phyloP scores from a whole-genome alignment of 1,140 invertebrate species.

The Capitella teleta region DNA sequence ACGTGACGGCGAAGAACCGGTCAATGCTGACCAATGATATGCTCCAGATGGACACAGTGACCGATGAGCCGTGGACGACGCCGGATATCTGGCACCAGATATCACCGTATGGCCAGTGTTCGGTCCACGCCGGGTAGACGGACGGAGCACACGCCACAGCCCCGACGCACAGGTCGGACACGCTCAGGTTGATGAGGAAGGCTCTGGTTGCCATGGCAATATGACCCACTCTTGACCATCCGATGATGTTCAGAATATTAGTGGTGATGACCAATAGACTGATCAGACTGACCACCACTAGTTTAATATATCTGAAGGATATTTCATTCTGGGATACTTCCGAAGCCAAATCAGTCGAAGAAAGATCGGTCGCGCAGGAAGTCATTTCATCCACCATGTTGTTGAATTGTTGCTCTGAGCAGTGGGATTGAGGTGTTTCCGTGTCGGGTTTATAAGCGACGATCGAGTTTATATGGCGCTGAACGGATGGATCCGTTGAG shows the following conservation, averaged over 20 bases:
- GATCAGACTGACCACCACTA: too few relatives aligned
- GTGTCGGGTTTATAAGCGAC: too few relatives aligned
- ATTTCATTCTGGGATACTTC: too few relatives aligned
- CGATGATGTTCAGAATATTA: conserved; percentile 15
- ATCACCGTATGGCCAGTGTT: conserved; percentile 15
- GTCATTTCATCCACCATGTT: too few relatives aligned
- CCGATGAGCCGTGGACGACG: conserved; percentile 15
- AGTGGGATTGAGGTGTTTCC: too few relatives aligned
- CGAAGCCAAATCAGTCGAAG: too few relatives aligned
- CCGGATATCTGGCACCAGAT: conserved; percentile 17
- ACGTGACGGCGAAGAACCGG: conserved; percentile 16
- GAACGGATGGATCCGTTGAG: too few relatives aligned
- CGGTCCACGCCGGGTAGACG: conserved; percentile 7
- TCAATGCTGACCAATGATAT: conserved; percentile 16
- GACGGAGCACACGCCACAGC: conserved; percentile 14
- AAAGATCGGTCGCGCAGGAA: too few relatives aligned
- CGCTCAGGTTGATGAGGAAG: conserved; percentile 16
- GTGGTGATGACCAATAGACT: too few relatives aligned
- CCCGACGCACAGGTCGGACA: conserved; percentile 14
- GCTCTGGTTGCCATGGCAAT: conserved; percentile 11
- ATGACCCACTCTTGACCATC: conserved; percentile 8
- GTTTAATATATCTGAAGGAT: too few relatives aligned
- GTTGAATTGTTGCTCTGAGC: too few relatives aligned
- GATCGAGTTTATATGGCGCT: too few relatives aligned
- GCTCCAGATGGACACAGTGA: conserved; percentile 18